These are phyloP conservation scores for Procambarus virginalis DNA, from an alignment of 1,140 invertebrate genomes.

Conservation along the genomic window DNA sequence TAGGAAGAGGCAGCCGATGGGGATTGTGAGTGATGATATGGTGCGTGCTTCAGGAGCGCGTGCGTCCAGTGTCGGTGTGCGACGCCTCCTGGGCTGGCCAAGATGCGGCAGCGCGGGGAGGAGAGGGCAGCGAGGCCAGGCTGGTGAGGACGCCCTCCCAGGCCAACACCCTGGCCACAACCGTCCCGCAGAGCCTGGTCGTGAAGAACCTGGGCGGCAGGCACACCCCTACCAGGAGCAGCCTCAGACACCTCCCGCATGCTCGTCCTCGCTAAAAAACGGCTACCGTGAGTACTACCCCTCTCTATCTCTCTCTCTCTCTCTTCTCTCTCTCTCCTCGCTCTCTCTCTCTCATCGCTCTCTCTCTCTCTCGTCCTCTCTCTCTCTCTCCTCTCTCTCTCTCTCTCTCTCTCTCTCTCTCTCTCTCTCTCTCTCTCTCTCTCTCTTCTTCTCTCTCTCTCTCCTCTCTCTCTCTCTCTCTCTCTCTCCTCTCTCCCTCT, in stretches of 20 bases:
- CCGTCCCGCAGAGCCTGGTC: constrained; percentile 82
- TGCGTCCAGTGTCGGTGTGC: constrained; percentile 66
- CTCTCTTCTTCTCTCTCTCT: too few species aligned
- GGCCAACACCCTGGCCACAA: constrained; percentile 79
- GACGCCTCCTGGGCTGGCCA: constrained; percentile 65
- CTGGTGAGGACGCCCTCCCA: constrained; percentile 84
- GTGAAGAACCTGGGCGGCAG: constrained; percentile 72
- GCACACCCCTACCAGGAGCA: constrained; percentile 83
- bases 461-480: too few species aligned
- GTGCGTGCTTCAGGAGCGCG: constrained; percentile 44
- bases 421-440: too few species aligned
- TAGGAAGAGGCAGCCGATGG: not conserved
- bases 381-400: too few species aligned
- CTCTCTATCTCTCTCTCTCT: too few species aligned
- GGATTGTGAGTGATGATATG: not conserved
- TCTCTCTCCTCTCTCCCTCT: not conserved
- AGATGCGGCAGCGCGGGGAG: constrained; percentile 36
- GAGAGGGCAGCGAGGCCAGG: constrained; percentile 73
- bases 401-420: too few species aligned
- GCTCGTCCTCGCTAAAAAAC: constrained; percentile 77
- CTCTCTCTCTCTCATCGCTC: too few species aligned
- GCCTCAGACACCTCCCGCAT: constrained; percentile 82
- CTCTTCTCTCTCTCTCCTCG: too few species aligned
- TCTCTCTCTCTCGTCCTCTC: too few species aligned
- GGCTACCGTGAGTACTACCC: constrained; percentile 22